These are phyloP conservation scores for Xanthia togata DNA, from an alignment of 2,888 invertebrate genomes.

Conservation along the genomic window DNA sequence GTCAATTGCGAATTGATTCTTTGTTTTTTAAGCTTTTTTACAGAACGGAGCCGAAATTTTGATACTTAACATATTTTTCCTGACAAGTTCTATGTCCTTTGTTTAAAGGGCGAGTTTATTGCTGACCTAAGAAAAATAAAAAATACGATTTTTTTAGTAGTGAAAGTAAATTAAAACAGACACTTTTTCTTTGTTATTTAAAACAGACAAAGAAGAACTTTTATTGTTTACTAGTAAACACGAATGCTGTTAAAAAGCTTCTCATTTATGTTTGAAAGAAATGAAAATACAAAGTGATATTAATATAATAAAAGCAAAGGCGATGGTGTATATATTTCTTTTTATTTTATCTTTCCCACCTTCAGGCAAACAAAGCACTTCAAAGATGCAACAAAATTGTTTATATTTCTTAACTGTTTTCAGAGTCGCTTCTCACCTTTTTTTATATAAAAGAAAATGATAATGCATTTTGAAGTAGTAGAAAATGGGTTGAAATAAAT, in stretches of 20 bases:
- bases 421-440: too few species aligned
- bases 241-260: background rate
- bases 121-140: background rate
- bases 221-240: background rate
- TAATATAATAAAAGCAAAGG: background rate
- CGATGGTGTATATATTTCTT: too few species aligned
- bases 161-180: background rate
- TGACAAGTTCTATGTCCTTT: background rate
- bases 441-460: background rate
- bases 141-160: background rate
- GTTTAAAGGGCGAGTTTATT: background rate
- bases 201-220: background rate
- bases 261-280: too few species aligned
- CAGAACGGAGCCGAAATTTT: background rate
- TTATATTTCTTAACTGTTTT: background rate
- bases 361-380: background rate
- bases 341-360: background rate
- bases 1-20: background rate
- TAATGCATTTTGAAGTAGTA: background rate
- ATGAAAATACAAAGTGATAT: background rate
- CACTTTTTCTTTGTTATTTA: background rate
- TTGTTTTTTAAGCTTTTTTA: background rate
- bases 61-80: background rate
- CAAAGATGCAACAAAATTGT: background rate
- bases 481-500: background rate